Evolutionary conservation across 92 coral and sea anemone species (phyloP).

Genomic region (Scolanthus callimorphus): DNA sequence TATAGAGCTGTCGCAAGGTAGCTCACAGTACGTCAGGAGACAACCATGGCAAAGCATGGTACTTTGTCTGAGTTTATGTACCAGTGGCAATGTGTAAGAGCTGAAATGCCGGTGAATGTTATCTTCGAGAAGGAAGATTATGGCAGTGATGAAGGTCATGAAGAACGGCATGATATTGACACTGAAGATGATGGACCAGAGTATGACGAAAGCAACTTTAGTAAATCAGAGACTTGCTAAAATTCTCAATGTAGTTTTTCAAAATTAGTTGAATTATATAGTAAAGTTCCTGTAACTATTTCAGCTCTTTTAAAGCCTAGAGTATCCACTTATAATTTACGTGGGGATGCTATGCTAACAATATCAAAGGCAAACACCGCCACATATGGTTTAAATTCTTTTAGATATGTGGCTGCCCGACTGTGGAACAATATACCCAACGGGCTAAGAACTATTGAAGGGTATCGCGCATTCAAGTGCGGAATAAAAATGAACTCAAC

Average conservation of each 20-base stretch:
- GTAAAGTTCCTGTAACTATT: background rate
- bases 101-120: too few relatives aligned
- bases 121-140: too few relatives aligned
- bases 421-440: background rate
- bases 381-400: conserved; percentile 4
- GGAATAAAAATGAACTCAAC: background rate
- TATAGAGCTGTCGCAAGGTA: too few relatives aligned
- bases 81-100: too few relatives aligned
- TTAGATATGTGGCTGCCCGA: background rate
- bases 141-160: too few relatives aligned
- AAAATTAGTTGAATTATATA: background rate
- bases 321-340: background rate
- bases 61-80: too few relatives aligned
- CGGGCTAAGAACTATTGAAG: background rate
- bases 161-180: too few relatives aligned
- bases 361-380: background rate
- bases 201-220: too few relatives aligned
- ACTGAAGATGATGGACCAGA: too few relatives aligned
- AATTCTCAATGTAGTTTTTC: background rate
- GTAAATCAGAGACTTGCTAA: background rate
- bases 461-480: background rate
- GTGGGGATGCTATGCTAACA: background rate
- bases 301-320: background rate
- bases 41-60: too few relatives aligned
- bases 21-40: too few relatives aligned